phyloP scores from a whole-genome alignment of 2,888 invertebrate genomes.

The Phaedon cochleariae region DNA sequence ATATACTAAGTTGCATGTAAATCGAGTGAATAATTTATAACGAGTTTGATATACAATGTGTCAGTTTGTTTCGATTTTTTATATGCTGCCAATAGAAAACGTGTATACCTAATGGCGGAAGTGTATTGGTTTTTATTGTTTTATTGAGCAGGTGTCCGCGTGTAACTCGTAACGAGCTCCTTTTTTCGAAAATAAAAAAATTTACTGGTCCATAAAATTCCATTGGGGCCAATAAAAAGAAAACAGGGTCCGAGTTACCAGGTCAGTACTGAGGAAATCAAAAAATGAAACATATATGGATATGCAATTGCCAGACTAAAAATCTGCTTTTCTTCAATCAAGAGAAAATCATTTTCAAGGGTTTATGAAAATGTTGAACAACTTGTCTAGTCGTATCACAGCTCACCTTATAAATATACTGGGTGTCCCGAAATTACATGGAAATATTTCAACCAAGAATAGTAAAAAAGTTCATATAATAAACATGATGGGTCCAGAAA shows the following conservation, averaged over 20 bases:
- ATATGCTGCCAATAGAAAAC: conserved; percentile 17
- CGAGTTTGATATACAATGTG: conserved; percentile 33
- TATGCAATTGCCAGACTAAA: too few species aligned
- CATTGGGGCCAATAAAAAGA: background rate
- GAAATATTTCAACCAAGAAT: too few species aligned
- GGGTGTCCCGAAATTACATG: too few species aligned
- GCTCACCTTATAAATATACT: too few species aligned
- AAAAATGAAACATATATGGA: too few species aligned
- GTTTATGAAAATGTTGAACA: too few species aligned
- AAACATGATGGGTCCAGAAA: too few species aligned
- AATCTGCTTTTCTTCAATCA: too few species aligned
- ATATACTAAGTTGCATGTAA: conserved; percentile 25
- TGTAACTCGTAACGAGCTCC: background rate
- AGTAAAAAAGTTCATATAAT: too few species aligned
- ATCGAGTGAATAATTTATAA: conserved; percentile 36
- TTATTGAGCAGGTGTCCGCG: conserved; percentile 5
- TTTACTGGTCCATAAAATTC: background rate
- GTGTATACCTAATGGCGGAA: background rate
- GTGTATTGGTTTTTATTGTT: conserved; percentile 10
- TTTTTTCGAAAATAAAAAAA: background rate
- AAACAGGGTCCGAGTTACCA: background rate
- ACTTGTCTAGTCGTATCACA: too few species aligned
- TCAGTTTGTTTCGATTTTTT: conserved; percentile 31
- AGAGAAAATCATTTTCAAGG: too few species aligned
- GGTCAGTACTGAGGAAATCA: too few species aligned